phyloP scores from a whole-genome alignment of 2,888 invertebrate species.

The Sarcophaga subvicina region DNA sequence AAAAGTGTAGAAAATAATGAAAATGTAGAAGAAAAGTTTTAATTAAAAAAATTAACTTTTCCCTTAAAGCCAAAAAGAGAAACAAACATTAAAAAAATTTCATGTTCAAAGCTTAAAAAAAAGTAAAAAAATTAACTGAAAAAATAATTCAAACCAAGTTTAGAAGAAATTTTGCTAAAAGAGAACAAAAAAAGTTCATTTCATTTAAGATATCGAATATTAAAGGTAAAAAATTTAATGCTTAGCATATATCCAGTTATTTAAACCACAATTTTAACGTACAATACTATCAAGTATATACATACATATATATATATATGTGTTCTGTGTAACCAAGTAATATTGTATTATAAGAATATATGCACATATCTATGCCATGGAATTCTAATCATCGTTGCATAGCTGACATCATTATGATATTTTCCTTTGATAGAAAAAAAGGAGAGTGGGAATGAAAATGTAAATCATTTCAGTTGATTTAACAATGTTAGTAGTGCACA shows the following conservation, averaged over 20 bases:
- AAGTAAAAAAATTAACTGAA: background rate
- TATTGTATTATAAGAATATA: background rate
- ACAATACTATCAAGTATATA: background rate
- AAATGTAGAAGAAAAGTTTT: background rate
- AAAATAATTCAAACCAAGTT: background rate
- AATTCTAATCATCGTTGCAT: background rate
- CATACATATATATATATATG: no score
- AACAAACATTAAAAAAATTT: background rate
- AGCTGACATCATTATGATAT: background rate
- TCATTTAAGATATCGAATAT: background rate
- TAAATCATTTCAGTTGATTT: conserved; percentile 22
- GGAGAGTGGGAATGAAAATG: background rate
- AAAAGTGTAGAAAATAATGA: background rate
- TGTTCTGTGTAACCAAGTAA: background rate
- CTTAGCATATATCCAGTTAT: background rate
- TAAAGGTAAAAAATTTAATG: background rate
- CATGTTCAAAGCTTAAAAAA: background rate
- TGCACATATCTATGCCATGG: background rate
- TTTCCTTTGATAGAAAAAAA: background rate
- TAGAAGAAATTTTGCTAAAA: no score
- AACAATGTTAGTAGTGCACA: background rate
- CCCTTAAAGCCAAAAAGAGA: background rate
- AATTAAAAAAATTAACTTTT: background rate
- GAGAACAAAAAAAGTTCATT: background rate
- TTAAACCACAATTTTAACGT: background rate